Conservation (phyloP, 1,140 invertebrate genomes). For the silkworm (Bombyx mori) region ASM3026992v2 NC_085110.1:12525501-12526000, state of each 20-base stretch:
- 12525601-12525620: slow-evolving; percentile 9
- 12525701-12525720: slow-evolving; percentile 54
- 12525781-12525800: slow-evolving; percentile 55
- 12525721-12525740: slow-evolving; percentile 61
- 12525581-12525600: neutral
- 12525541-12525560: neutral
- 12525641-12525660: slow-evolving; percentile 21
- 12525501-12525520: slow-evolving; percentile 20
- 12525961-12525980: no score
- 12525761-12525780: slow-evolving; percentile 69
- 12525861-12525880: slow-evolving; percentile 61
- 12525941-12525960: neutral
- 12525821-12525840: slow-evolving; percentile 70
- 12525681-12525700: slow-evolving; percentile 19
- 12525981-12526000: no score
- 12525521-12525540: neutral
- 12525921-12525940: slow-evolving; percentile 22
- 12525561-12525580: neutral
- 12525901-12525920: slow-evolving; percentile 59
- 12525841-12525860: slow-evolving; percentile 65
- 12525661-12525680: slow-evolving; percentile 37
- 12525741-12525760: slow-evolving; percentile 59
- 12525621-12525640: neutral
- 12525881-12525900: slow-evolving; percentile 65
- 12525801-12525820: slow-evolving; percentile 71